These are phyloP conservation scores for Cydia pomonella DNA, from an alignment of 1,140 invertebrate genomes.

Conservation along the genomic window DNA sequence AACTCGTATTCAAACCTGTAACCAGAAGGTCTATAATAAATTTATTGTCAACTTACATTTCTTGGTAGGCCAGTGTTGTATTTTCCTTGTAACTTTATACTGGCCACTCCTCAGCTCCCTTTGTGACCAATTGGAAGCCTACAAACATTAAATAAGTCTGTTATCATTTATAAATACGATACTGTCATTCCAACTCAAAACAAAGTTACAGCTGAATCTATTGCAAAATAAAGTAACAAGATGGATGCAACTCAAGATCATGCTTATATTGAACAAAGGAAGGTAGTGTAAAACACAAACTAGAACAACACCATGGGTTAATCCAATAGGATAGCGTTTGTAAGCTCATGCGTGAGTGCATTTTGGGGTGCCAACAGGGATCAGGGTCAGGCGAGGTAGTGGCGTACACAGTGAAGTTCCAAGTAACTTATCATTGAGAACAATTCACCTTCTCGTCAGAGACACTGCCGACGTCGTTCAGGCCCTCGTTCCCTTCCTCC, in stretches of 20 bases:
- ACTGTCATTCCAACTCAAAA: not conserved
- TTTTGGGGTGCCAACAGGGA: not conserved
- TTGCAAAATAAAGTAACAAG: not conserved
- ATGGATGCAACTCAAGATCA: conserved; percentile 20
- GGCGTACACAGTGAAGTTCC: conserved; percentile 48
- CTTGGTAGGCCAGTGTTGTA: conserved; percentile 75
- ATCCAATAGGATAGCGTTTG: conserved; percentile 5
- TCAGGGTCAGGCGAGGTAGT: conserved; percentile 61
- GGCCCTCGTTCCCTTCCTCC: conserved; percentile 75
- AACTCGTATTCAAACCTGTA: too few species aligned
- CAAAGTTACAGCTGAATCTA: not conserved
- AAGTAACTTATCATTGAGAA: conserved; percentile 55
- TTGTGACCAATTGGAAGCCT: conserved; percentile 74
- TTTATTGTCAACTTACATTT: conserved; percentile 3
- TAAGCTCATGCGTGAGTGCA: conserved; percentile 28
- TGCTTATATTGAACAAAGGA: conserved; percentile 20
- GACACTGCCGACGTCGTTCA: conserved; percentile 75
- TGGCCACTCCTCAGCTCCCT: conserved; percentile 75
- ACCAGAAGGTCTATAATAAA: too few species aligned
- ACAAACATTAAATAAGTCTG: conserved; percentile 41
- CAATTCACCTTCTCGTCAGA: conserved; percentile 78
- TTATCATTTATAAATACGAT: conserved; percentile 8
- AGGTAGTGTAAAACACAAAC: not conserved
- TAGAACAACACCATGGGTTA: not conserved
- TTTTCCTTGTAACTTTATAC: conserved; percentile 77